These are phyloP conservation scores for Apolygus lucorum DNA, from an alignment of 1,140 invertebrate genomes.

Conservation along the genomic window DNA sequence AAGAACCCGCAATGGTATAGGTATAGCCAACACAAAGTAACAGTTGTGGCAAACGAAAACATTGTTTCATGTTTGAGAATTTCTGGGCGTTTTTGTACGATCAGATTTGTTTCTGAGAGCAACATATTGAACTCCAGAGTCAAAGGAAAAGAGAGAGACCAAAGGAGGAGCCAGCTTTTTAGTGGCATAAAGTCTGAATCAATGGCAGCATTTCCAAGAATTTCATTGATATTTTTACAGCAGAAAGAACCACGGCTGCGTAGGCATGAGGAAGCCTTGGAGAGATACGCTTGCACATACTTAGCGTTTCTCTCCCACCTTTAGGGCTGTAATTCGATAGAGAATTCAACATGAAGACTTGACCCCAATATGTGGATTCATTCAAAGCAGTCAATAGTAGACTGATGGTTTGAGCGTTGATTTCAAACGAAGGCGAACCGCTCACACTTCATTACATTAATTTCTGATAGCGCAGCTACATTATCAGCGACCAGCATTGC, in stretches of 20 bases:
- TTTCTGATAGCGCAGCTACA: conserved; percentile 96
- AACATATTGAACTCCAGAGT: conserved; percentile 99
- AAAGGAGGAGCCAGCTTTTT: conserved; percentile 98
- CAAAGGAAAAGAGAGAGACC: conserved; percentile 93
- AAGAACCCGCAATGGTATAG: too few relatives aligned
- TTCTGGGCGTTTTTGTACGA: conserved; percentile 97
- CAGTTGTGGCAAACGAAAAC: conserved; percentile 99
- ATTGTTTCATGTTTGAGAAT: conserved; percentile 99
- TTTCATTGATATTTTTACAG: conserved; percentile 97
- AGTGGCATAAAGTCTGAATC: conserved; percentile 88
- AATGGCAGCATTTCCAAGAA: conserved; percentile 93
- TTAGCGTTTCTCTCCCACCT: conserved; percentile 96
- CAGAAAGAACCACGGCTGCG: conserved; percentile 97
- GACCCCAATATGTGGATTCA: conserved; percentile 99
- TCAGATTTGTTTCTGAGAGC: conserved; percentile 94
- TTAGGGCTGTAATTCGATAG: conserved; percentile 94
- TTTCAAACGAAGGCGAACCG: conserved; percentile 86
- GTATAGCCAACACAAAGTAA: too few relatives aligned
- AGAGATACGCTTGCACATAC: conserved; percentile 96
- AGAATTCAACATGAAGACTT: conserved; percentile 98
- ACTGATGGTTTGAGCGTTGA: conserved; percentile 96
- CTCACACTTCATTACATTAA: conserved; percentile 90
- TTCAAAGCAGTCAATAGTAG: conserved; percentile 97
- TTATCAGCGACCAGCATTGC: conserved; percentile 99
- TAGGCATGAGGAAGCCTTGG: conserved; percentile 97